These are phyloP conservation scores for Epinotia demarniana DNA, from an alignment of 2,888 invertebrate genomes.

Conservation along the genomic window DNA sequence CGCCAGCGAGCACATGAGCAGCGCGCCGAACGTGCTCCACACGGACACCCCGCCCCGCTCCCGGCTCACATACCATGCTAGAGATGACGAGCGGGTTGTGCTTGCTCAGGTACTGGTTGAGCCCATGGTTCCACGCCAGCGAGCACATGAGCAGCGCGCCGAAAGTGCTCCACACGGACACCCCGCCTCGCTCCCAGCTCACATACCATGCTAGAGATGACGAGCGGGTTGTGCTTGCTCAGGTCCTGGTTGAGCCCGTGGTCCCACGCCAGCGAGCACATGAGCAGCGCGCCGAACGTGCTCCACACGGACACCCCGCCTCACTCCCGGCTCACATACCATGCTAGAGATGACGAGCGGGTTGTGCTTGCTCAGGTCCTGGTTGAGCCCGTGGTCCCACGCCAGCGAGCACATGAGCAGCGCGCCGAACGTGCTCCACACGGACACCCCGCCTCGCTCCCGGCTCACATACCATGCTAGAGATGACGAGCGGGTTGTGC, in stretches of 20 bases:
- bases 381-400: slow-evolving; percentile 44
- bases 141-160: not conserved
- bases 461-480: slow-evolving; percentile 86
- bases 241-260: slow-evolving; percentile 92
- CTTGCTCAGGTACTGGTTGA: not conserved
- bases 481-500: too few relatives aligned
- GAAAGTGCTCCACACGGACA: slow-evolving; percentile 73
- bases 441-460: slow-evolving; percentile 94
- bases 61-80: slow-evolving; percentile 87
- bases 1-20: slow-evolving; percentile 93
- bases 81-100: too few relatives aligned
- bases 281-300: slow-evolving; percentile 97
- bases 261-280: slow-evolving; percentile 95
- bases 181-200: slow-evolving; percentile 94
- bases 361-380: not conserved
- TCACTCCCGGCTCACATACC: slow-evolving; percentile 90
- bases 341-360: not conserved
- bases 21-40: slow-evolving; percentile 99
- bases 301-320: slow-evolving; percentile 98
- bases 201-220: slow-evolving; percentile 83
- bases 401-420: slow-evolving; percentile 86
- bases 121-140: too few relatives aligned
- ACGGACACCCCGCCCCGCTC: slow-evolving; percentile 94
- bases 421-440: slow-evolving; percentile 99
- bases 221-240: slow-evolving; percentile 87